Conservation (phyloP, 1,140 invertebrate species). For the Belonocnema kinseyi region DNA sequence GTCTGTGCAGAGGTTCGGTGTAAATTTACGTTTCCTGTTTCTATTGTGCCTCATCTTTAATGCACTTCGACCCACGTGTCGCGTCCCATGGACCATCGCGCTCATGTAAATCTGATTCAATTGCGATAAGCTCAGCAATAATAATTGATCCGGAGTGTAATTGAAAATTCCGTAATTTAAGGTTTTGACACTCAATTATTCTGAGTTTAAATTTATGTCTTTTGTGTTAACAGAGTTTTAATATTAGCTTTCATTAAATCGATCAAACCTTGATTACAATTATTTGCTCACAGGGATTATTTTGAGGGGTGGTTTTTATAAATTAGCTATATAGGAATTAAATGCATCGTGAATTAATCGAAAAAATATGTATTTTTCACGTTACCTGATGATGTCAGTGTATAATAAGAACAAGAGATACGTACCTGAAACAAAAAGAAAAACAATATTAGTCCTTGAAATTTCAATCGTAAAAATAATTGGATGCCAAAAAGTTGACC, state of each 20-base stretch:
- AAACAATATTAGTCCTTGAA: no score
- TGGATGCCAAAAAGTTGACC: no score
- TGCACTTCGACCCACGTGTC: slow-evolving; percentile 30
- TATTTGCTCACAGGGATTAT: no score
- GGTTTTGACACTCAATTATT: not conserved
- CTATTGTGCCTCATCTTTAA: slow-evolving; percentile 31
- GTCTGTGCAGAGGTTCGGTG: slow-evolving; percentile 1
- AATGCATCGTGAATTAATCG: no score
- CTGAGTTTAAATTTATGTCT: not conserved
- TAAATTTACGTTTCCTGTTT: slow-evolving; percentile 31
- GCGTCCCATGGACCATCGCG: slow-evolving; percentile 26
- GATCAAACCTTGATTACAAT: no score
- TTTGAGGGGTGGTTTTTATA: no score
- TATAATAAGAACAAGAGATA: no score
- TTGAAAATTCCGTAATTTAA: not conserved
- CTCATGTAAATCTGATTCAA: slow-evolving; percentile 19
- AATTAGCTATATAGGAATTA: no score
- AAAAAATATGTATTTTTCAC: no score
- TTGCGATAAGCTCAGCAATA: slow-evolving; percentile 16
- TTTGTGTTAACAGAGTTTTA: not conserved
- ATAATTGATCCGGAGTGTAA: slow-evolving; percentile 19
- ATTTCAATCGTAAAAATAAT: no score
- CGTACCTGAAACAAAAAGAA: no score
- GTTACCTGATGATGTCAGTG: no score
- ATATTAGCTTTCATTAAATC: not conserved